Conservation (phyloP, 2,888 invertebrate species). For the Netelia virgata region DNA sequence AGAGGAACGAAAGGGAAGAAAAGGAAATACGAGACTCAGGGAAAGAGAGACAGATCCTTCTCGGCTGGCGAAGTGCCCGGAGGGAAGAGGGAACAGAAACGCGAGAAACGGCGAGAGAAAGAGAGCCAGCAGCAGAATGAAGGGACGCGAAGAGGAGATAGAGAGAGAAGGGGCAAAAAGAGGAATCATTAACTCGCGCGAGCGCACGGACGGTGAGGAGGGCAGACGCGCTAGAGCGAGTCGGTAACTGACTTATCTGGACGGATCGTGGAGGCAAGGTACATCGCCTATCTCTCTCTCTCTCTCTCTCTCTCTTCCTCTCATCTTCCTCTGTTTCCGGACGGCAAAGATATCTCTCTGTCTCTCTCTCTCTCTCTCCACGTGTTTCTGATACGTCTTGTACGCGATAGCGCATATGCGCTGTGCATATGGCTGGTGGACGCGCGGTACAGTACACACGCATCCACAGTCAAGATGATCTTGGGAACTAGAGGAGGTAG, state of each 20-base stretch:
- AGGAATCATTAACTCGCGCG: conserved; percentile 45
- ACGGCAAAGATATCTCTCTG: conserved; percentile 59
- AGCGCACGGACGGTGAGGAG: conserved; percentile 68
- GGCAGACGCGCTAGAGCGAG: conserved; percentile 83
- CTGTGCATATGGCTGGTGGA: conserved; percentile 22
- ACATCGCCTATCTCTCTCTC: conserved; percentile 67
- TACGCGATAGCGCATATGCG: conserved; percentile 59
- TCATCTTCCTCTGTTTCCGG: conserved; percentile 11
- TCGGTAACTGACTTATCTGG: conserved; percentile 83
- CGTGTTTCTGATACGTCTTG: conserved; percentile 67
- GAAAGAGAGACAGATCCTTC: conserved; percentile 54
- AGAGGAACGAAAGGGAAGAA: conserved; percentile 54
- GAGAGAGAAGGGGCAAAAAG: conserved; percentile 38
- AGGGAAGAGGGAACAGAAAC: conserved; percentile 28
- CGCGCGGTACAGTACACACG: conserved; percentile 43
- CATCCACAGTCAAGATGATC: conserved; percentile 56
- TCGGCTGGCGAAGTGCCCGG: conserved; percentile 65
- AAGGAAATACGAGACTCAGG: conserved; percentile 55
- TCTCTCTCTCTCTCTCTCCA: conserved; percentile 68
- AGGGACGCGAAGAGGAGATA: conserved; percentile 62
- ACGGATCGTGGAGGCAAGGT: conserved; percentile 73
- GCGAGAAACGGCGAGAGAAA: conserved; percentile 58
- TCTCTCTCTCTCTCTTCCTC: conserved; percentile 64
- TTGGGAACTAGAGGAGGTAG: conserved; percentile 52
- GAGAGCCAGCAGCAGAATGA: conserved; percentile 68